phyloP scores from a whole-genome alignment of 2,113 vertebrate species.

The Rhabdomys dilectus region DNA sequence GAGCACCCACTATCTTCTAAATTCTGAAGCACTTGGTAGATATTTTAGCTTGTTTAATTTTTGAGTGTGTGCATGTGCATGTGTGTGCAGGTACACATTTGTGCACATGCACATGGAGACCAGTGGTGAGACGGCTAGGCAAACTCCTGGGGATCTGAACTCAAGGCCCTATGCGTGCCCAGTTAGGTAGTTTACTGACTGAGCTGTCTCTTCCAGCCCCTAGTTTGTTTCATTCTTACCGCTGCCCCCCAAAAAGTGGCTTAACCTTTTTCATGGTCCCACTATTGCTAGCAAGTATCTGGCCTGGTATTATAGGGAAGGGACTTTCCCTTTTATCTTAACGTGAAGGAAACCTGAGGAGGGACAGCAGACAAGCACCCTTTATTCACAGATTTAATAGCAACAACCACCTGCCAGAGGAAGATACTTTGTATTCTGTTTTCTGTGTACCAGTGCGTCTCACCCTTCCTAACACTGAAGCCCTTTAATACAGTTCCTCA shows the following conservation, averaged over 20 bases:
- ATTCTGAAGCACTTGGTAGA: not conserved
- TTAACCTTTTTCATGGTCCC: not conserved
- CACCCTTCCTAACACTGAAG: not conserved
- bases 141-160: not conserved
- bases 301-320: slow-evolving; percentile 18
- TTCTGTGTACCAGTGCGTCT: not conserved
- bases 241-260: not conserved
- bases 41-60: slow-evolving; percentile 43
- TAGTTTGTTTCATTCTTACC: slow-evolving; percentile 19
- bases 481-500: not conserved
- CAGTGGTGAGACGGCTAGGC: not conserved
- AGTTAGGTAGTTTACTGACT: not conserved
- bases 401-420: not conserved
- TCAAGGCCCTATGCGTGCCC: no score
- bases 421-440: not conserved
- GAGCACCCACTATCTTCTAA: not conserved
- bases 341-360: not conserved
- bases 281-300: slow-evolving; percentile 13
- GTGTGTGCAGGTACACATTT: not conserved
- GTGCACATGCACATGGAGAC: no score
- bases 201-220: not conserved
- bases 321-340: not conserved
- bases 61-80: not conserved
- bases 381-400: not conserved
- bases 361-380: not conserved